A percentile compares a stretch with the other conserved stretches of the same genome.
phyloP scores from a whole-genome alignment of 2,797 vertebrate genomes.

The Loriculus beryllinus region DNA sequence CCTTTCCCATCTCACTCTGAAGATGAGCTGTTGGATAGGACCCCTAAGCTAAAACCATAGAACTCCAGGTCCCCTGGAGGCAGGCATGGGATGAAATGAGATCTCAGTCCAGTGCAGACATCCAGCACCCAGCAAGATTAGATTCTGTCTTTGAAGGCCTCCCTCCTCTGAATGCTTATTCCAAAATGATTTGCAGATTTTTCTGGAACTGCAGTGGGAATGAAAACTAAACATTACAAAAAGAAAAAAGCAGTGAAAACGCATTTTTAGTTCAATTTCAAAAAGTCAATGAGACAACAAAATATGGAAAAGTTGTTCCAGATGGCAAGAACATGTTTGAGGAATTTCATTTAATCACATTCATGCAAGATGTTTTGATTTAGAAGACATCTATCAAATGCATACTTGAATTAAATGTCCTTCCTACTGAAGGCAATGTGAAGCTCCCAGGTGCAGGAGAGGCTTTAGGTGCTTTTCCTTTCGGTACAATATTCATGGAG shows the following conservation, averaged over 20 bases:
- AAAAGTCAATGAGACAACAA: constrained; percentile 49
- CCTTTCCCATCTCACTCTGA: neutral
- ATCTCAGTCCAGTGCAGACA: neutral
- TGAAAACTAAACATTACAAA: neutral
- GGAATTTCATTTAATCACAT: constrained; percentile 54
- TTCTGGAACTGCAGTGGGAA: neutral
- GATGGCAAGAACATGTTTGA: constrained; percentile 38
- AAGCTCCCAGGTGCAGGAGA: neutral
- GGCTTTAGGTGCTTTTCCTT: neutral
- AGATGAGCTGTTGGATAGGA: neutral
- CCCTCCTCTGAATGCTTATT: neutral
- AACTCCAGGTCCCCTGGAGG: neutral
- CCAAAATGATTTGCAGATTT: constrained; percentile 14
- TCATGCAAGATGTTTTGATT: constrained; percentile 54
- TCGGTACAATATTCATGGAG: neutral
- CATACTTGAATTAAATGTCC: constrained; percentile 50
- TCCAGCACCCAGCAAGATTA: neutral
- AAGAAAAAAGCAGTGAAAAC: neutral
- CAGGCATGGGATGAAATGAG: neutral
- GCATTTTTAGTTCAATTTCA: constrained; percentile 6
- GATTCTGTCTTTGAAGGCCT: neutral
- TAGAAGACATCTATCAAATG: constrained; percentile 58
- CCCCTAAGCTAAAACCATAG: neutral
- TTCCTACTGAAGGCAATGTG: constrained; percentile 19
- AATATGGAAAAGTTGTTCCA: constrained; percentile 20